Evolutionary conservation across 2,113 vertebrate genomes (phyloP).

Genomic region (Epinephelus fuscoguttatus): DNA sequence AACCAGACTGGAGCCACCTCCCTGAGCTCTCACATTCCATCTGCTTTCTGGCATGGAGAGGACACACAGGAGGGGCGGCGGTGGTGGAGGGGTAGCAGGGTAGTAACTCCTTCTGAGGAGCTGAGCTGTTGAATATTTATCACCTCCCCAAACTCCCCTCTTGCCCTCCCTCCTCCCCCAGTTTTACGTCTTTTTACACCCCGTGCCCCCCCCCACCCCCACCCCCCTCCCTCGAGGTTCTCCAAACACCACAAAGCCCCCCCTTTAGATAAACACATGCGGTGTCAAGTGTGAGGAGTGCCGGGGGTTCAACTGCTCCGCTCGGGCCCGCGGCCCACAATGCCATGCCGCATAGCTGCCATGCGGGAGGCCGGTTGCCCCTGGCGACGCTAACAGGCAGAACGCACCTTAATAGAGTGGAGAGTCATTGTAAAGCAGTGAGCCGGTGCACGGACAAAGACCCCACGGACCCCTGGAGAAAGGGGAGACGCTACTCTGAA

Average conservation of each 20-base stretch:
- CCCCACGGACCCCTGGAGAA: slow-evolving; percentile 88
- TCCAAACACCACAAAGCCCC: slow-evolving; percentile 88
- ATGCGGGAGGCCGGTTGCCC: slow-evolving; percentile 98
- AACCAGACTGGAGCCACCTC: slow-evolving; percentile 89
- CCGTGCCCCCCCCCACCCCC: slow-evolving; percentile 1
- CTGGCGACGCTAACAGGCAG: slow-evolving; percentile 99
- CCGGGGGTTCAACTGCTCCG: slow-evolving; percentile 90
- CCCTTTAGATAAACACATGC: slow-evolving; percentile 99
- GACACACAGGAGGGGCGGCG: slow-evolving; percentile 69
- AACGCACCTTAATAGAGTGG: slow-evolving; percentile 99
- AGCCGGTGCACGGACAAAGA: slow-evolving; percentile 91
- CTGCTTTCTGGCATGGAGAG: slow-evolving; percentile 83
- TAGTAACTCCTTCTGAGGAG: slow-evolving; percentile 79
- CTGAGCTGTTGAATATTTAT: slow-evolving; percentile 98
- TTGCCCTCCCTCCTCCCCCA: slow-evolving; percentile 64
- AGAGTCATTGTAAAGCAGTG: slow-evolving; percentile 99
- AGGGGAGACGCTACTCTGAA: slow-evolving; percentile 87
- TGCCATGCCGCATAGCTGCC: slow-evolving; percentile 94
- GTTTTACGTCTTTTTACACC: slow-evolving; percentile 78
- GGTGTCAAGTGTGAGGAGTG: slow-evolving; percentile 98
- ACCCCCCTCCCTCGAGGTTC: slow-evolving; percentile 71
- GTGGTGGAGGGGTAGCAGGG: slow-evolving; percentile 51
- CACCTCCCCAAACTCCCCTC: slow-evolving; percentile 77
- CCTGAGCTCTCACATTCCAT: slow-evolving; percentile 91
- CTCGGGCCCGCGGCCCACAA: slow-evolving; percentile 89